Conservation (phyloP, 92 coral and sea anemone genomes). For the Pocillopora meandrina region DNA sequence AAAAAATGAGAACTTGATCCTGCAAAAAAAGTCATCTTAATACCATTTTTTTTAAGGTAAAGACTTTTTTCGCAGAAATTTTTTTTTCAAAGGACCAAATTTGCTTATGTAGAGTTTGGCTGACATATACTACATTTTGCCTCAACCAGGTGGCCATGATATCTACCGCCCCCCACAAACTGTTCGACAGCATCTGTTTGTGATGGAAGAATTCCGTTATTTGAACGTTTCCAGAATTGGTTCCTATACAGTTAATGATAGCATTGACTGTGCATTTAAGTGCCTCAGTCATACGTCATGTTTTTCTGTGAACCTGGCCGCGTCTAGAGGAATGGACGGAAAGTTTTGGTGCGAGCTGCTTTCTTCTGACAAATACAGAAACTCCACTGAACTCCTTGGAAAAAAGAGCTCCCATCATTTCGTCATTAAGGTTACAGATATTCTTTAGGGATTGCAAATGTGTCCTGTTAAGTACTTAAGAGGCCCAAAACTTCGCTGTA, state of each 20-base stretch:
- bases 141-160: neutral
- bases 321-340: neutral
- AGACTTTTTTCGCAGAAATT: too few relatives aligned
- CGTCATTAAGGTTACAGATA: neutral
- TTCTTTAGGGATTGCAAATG: neutral
- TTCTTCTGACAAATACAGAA: constrained; percentile 7
- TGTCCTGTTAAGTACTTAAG: too few relatives aligned
- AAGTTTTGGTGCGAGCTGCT: constrained; percentile 1
- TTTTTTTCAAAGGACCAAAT: too few relatives aligned
- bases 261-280: neutral
- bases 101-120: too few relatives aligned
- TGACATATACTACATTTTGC: too few relatives aligned
- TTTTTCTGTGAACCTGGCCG: neutral
- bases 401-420: neutral
- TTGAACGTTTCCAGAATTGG: neutral
- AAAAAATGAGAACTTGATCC: too few relatives aligned
- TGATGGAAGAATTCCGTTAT: neutral
- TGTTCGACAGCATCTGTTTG: neutral
- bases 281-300: neutral
- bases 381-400: neutral
- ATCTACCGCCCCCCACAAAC: neutral
- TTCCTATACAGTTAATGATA: neutral
- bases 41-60: too few relatives aligned
- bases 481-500: too few relatives aligned
- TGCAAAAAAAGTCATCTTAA: too few relatives aligned